Percentiles rank a stretch among this genome's conserved stretches.
Conservation (phyloP, 2,888 invertebrate species). For the Horisme vitalbata region DNA sequence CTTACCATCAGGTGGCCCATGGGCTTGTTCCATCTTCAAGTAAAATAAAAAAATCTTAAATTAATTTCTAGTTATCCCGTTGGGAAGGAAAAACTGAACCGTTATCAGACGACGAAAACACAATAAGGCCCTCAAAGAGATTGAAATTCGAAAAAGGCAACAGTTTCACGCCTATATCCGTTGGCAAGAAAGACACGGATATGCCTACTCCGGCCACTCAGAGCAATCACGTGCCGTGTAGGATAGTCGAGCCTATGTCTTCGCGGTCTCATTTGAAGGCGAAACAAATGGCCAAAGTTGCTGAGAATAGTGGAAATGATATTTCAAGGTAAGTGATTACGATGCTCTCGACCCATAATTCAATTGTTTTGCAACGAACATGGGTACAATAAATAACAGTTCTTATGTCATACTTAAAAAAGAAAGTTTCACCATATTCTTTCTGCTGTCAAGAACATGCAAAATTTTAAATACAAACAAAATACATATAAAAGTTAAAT, state of each 20-base stretch:
- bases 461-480: too few relatives aligned
- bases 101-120: constrained; percentile 55
- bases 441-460: too few relatives aligned
- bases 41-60: too few relatives aligned
- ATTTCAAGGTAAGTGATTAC: constrained; percentile 13
- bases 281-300: neutral
- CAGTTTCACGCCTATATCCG: constrained; percentile 38
- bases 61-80: constrained; percentile 23
- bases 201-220: constrained; percentile 17
- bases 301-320: constrained; percentile 5
- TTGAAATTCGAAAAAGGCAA: constrained; percentile 40
- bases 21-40: too few relatives aligned
- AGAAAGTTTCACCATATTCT: too few relatives aligned
- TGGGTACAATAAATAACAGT: too few relatives aligned
- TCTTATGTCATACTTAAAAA: too few relatives aligned
- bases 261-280: constrained; percentile 5
- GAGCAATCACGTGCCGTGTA: constrained; percentile 20
- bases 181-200: constrained; percentile 53
- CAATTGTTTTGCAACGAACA: too few relatives aligned
- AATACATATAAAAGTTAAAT: too few relatives aligned
- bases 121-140: constrained; percentile 32
- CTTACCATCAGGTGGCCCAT: too few relatives aligned
- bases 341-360: too few relatives aligned
- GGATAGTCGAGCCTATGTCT: constrained; percentile 5
- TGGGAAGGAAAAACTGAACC: constrained; percentile 67